These are phyloP conservation scores for Hermatobates lingyangjiaoensis DNA, from an alignment of 1,140 invertebrate species.

Conservation along the genomic window DNA sequence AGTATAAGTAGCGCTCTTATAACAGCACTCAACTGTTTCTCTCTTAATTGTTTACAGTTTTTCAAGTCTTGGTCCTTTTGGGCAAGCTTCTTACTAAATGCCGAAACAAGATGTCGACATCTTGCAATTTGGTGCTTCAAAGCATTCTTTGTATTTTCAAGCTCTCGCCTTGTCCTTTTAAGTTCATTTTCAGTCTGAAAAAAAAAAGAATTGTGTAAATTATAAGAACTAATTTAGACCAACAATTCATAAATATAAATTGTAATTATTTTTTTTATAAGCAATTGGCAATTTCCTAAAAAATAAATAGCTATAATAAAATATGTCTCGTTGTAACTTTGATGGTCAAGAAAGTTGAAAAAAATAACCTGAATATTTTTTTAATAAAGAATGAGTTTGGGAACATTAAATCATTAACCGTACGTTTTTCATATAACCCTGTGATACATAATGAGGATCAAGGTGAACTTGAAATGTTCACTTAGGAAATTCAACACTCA, in stretches of 20 bases:
- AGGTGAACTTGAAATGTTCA: too few species aligned
- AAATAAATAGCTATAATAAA: too few species aligned
- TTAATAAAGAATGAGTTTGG: too few species aligned
- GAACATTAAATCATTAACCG: too few species aligned
- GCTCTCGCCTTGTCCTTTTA: constrained; percentile 39
- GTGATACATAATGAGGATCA: too few species aligned
- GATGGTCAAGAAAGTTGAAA: too few species aligned
- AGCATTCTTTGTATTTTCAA: constrained; percentile 25
- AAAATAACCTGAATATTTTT: too few species aligned
- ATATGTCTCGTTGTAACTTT: too few species aligned
- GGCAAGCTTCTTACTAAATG: constrained; percentile 36
- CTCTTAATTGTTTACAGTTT: constrained; percentile 35
- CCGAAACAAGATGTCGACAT: constrained; percentile 34
- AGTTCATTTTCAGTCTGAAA: constrained; percentile 34
- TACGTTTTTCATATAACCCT: too few species aligned
- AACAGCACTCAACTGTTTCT: constrained; percentile 44
- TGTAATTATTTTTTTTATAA: background rate
- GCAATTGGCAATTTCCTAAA: background rate
- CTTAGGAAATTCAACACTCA: too few species aligned
- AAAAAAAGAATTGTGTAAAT: constrained; percentile 2
- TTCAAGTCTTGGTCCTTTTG: constrained; percentile 35
- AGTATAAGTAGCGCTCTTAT: constrained; percentile 44
- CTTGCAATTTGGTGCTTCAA: constrained; percentile 28
- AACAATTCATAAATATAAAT: background rate
- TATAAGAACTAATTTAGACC: background rate